Base-by-base conservation (phyloP, 2,888 invertebrate genomes). In the Tachystola acroxantha region DNA sequence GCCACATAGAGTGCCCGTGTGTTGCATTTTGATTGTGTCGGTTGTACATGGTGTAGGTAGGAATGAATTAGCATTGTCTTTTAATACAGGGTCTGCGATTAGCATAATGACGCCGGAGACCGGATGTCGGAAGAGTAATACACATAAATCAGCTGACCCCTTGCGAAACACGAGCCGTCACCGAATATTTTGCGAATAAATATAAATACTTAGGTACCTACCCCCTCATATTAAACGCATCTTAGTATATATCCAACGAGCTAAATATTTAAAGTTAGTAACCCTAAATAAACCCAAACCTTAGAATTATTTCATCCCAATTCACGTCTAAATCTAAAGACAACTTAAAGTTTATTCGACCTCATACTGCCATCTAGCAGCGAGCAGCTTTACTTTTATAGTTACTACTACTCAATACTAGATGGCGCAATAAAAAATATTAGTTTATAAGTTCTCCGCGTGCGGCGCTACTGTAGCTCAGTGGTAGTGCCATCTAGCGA, bases 291-390 rank as follows among this genome's bases (percentile, higher is more conserved):
- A n/a, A n/a, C n/a, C n/a, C n/a, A n/a, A n/a, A n/a, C n/a, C n/a
- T n/a, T n/a, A n/a, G n/a, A n/a, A n/a, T n/a, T n/a, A n/a, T n/a
- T n/a, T n/a, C n/a, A n/a, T n/a, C n/a, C n/a, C n/a, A n/a, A n/a
- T n/a, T n/a, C n/a, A n/a, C n/a, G n/a, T n/a, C n/a, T n/a, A n/a
- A n/a, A n/a, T n/a, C n/a, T n/a, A n/a, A n/a, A n/a, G n/a, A n/a
- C n/a, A n/a, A n/a, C n/a, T n/a, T n/a, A n/a, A n/a, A n/a, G n/a
- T n/a, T n/a, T n/a, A n/a, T 16, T 16, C 16, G 16, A 16, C 3
- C 24, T n/a, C 4, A n/a, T 3, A 4, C 7, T 19, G 66, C 41
- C 62, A 64, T 65, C 78, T 73, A 45, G 46, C 36, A 51, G 36
- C 28, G 56, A 72, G 51, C 72, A 75, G 78, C 31, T 14, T 24